Percentiles rank a stretch among this genome's conserved stretches.
Evolutionary conservation across 2,113 vertebrate genomes (phyloP).

Genomic region (Polypterus bichir): DNA sequence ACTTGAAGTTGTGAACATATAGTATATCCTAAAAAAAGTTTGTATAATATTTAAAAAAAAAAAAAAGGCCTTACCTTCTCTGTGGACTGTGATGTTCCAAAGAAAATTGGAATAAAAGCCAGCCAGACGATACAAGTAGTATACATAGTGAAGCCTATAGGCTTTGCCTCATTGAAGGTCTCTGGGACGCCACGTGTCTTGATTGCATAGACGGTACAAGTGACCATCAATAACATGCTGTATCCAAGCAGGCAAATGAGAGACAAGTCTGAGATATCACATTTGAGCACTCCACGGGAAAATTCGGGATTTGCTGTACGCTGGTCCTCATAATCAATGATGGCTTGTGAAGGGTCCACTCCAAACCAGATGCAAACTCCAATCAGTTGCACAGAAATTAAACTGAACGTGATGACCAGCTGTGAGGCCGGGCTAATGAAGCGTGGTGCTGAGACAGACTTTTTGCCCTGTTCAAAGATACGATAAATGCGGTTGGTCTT

Average conservation of each 20-base stretch:
- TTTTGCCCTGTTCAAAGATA: conserved; percentile 95
- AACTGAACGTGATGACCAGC: conserved; percentile 86
- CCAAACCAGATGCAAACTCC: conserved; percentile 92
- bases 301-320: conserved; percentile 76
- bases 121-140: conserved; percentile 96
- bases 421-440: conserved; percentile 92
- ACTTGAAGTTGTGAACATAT: no score
- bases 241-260: conserved; percentile 94
- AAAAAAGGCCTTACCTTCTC: conserved; percentile 48
- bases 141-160: conserved; percentile 97
- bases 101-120: conserved; percentile 95
- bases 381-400: conserved; percentile 86
- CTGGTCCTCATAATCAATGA: conserved; percentile 93
- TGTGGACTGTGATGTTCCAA: conserved; percentile 84
- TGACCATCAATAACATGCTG: conserved; percentile 97
- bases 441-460: conserved; percentile 76
- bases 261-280: conserved; percentile 90
- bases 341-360: conserved; percentile 81
- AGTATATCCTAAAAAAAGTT: no score
- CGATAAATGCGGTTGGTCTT: conserved; percentile 96
- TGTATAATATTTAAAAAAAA: not conserved
- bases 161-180: conserved; percentile 96
- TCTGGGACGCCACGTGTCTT: conserved; percentile 88
- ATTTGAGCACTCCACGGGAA: conserved; percentile 69
- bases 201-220: conserved; percentile 92